Evolutionary conservation across 2,113 vertebrate species (phyloP).

Genomic region (Egretta garzetta): DNA sequence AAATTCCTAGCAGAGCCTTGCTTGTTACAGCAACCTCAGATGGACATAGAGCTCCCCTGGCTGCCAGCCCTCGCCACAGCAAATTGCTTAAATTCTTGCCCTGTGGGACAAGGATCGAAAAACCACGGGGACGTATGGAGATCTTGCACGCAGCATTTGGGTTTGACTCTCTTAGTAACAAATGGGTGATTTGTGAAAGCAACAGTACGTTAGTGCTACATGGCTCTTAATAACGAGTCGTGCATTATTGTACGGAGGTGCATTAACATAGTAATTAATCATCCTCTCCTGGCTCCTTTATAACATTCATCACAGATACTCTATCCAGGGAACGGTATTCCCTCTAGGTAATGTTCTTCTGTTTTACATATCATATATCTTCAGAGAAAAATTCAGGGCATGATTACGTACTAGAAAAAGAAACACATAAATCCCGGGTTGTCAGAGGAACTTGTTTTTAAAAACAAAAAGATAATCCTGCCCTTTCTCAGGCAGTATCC

Average conservation of each 20-base stretch:
- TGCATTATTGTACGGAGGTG: background rate
- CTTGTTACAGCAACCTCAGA: background rate
- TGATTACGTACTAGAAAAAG: background rate
- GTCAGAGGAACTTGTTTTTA: constrained; percentile 22
- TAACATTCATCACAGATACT: background rate
- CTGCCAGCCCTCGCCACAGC: background rate
- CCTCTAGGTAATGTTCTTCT: background rate
- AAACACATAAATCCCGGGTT: constrained; percentile 9
- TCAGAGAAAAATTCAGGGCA: background rate
- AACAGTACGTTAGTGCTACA: background rate
- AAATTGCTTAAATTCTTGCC: background rate
- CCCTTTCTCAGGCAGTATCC: background rate
- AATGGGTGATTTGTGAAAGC: background rate
- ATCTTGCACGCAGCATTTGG: background rate
- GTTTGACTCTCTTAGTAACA: background rate
- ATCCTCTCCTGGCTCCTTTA: background rate
- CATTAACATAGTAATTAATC: constrained; percentile 41
- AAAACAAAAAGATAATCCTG: constrained; percentile 20
- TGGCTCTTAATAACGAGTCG: background rate
- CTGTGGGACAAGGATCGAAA: background rate
- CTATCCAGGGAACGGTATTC: constrained; percentile 5
- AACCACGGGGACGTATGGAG: fast-evolving
- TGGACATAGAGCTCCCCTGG: background rate
- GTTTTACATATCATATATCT: background rate
- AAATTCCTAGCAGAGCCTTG: background rate